Evolutionary conservation across 2,888 invertebrate species (phyloP).

Genomic region (Deladenus siricidicola): DNA sequence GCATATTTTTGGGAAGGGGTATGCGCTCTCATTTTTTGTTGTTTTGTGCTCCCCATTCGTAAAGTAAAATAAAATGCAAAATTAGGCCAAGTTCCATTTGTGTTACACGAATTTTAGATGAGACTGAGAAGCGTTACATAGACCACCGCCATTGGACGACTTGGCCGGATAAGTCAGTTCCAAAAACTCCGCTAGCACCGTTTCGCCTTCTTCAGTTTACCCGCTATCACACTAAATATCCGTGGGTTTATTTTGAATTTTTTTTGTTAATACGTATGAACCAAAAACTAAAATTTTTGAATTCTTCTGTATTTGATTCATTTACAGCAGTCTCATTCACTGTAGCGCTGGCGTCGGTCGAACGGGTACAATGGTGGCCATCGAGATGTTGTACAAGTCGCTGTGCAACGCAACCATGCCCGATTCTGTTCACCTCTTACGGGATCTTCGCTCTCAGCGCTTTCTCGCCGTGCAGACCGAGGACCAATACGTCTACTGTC

Average conservation of each 20-base stretch:
- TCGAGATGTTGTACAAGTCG: slow-evolving; percentile 20
- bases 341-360: slow-evolving; percentile 23
- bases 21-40: too few relatives aligned
- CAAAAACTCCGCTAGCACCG: slow-evolving; percentile 18
- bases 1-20: too few relatives aligned
- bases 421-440: slow-evolving; percentile 2
- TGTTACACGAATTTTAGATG: too few relatives aligned
- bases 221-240: not conserved
- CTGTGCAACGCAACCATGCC: slow-evolving; percentile 10
- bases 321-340: slow-evolving; percentile 13
- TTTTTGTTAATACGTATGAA: not conserved
- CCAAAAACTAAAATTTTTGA: not conserved
- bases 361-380: slow-evolving; percentile 20
- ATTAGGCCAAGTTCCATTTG: too few relatives aligned
- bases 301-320: not conserved
- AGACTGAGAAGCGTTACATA: slow-evolving; percentile 7
- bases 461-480: slow-evolving; percentile 19
- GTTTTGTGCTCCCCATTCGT: too few relatives aligned
- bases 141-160: slow-evolving; percentile 24
- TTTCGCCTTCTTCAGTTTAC: slow-evolving; percentile 23
- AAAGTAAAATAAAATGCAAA: too few relatives aligned
- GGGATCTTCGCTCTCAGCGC: slow-evolving; percentile 12
- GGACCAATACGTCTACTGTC: slow-evolving; percentile 20
- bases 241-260: not conserved
- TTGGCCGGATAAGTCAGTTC: slow-evolving; percentile 25